Conservation (phyloP, 1,140 invertebrate genomes). For the Diploscapter pachys region DNA sequence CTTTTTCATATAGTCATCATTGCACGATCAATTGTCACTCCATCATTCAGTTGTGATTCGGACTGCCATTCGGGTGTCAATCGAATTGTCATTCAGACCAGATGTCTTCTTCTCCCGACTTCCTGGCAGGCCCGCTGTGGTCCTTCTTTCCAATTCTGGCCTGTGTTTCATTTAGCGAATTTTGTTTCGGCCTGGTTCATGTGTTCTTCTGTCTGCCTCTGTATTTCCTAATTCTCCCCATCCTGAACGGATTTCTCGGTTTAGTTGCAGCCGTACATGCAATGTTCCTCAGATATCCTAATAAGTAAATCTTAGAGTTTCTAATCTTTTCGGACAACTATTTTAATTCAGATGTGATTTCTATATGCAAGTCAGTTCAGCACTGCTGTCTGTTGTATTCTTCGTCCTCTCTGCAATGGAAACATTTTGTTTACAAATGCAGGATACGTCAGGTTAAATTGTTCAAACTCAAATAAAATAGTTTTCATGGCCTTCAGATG, state of each 20-base stretch:
- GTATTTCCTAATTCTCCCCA: conserved; percentile 14
- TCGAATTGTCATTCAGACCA: no score
- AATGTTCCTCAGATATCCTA: conserved; percentile 25
- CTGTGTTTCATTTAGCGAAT: not conserved
- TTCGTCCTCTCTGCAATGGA: conserved; percentile 26
- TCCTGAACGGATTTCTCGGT: conserved; percentile 13
- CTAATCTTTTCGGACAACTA: not conserved
- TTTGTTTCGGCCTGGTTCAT: conserved; percentile 9
- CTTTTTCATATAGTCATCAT: no score
- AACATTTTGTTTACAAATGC: not conserved
- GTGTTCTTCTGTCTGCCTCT: conserved; percentile 19
- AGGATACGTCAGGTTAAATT: not conserved
- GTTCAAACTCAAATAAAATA: not conserved
- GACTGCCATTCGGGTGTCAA: no score
- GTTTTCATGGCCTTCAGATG: conserved; percentile 2
- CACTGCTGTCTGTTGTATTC: conserved; percentile 4
- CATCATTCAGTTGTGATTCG: no score
- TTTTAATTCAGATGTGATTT: conserved; percentile 17
- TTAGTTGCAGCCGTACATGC: conserved; percentile 21
- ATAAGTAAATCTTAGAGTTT: conserved; percentile 3
- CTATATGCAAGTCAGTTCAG: conserved; percentile 14
- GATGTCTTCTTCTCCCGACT: no score
- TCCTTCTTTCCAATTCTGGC: no score
- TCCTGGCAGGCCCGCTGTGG: no score
- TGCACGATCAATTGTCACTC: no score